A percentile compares a stretch with the other conserved stretches of the same genome.
These are phyloP conservation scores for fruit fly (Drosophila melanogaster) DNA, from an alignment of 1,140 invertebrate species.

Conservation along the genomic window DNA sequence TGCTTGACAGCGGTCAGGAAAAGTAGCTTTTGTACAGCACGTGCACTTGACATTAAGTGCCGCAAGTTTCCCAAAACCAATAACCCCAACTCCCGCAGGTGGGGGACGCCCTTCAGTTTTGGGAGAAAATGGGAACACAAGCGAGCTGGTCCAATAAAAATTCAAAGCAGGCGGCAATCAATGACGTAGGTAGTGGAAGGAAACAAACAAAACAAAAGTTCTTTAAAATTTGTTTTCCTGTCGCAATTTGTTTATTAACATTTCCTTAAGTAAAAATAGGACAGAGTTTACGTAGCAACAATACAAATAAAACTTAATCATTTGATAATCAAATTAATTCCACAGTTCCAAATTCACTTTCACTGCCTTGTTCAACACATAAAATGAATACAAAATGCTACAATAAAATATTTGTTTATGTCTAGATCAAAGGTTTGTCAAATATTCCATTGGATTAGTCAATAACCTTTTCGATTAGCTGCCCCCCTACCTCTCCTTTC, in stretches of 20 bases:
- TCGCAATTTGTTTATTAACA: no score
- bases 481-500: background rate
- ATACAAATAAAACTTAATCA: no score
- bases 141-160: constrained; percentile 44
- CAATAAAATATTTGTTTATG: background rate
- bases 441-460: constrained; percentile 19
- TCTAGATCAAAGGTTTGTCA: constrained; percentile 4
- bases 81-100: constrained; percentile 31
- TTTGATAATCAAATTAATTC: no score
- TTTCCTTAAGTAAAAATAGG: no score
- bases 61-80: constrained; percentile 56
- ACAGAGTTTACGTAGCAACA: no score
- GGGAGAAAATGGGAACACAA: background rate
- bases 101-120: constrained; percentile 2
- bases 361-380: no score
- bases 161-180: constrained; percentile 73
- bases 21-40: constrained; percentile 52
- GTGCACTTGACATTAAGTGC: constrained; percentile 80
- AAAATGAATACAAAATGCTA: no score
- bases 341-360: no score
- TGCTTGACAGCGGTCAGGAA: constrained; percentile 39
- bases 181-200: constrained; percentile 44
- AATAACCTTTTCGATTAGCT: constrained; percentile 36
- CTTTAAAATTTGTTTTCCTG: no score
- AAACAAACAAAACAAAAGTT: constrained; percentile 7